Percentiles rank a stretch among this genome's conserved stretches.
Conservation (phyloP, 2,888 invertebrate species). For the Hypomecis punctinalis region DNA sequence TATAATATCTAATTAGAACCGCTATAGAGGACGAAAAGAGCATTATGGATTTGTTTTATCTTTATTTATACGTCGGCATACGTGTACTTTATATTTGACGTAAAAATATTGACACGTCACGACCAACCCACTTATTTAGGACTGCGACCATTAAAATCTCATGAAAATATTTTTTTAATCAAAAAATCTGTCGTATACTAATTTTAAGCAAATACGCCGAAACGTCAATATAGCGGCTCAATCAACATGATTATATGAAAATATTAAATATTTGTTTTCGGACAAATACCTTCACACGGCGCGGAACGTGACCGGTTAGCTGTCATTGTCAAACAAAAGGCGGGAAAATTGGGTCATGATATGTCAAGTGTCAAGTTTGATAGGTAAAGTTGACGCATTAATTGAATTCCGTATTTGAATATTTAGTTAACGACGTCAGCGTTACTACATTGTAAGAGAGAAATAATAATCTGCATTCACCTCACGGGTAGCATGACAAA, state of each 20-base stretch:
- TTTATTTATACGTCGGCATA: no score
- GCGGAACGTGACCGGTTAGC: slow-evolving; percentile 32
- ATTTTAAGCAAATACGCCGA: slow-evolving; percentile 6
- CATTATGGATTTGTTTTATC: no score
- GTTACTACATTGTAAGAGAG: not conserved
- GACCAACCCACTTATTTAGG: no score
- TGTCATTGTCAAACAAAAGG: slow-evolving; percentile 23
- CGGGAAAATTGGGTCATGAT: slow-evolving; percentile 29
- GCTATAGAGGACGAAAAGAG: no score
- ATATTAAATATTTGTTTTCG: slow-evolving; percentile 44
- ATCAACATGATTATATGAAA: slow-evolving; percentile 43
- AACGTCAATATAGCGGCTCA: slow-evolving; percentile 12
- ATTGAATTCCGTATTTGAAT: not conserved
- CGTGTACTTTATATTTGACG: no score
- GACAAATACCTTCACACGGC: slow-evolving; percentile 46
- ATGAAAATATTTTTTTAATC: not conserved
- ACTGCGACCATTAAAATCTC: no score
- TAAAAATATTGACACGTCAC: no score
- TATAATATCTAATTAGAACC: no score
- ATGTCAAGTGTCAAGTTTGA: slow-evolving; percentile 10
- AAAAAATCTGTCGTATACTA: slow-evolving; percentile 1
- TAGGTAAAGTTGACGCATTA: not conserved
- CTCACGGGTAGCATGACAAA: no score
- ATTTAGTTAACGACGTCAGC: not conserved
- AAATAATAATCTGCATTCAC: no score